Evolutionary conservation across 2,797 vertebrate genomes (phyloP), one percentile per base, ranked within the genome.

Genomic region (Morus bassanus): DNA sequence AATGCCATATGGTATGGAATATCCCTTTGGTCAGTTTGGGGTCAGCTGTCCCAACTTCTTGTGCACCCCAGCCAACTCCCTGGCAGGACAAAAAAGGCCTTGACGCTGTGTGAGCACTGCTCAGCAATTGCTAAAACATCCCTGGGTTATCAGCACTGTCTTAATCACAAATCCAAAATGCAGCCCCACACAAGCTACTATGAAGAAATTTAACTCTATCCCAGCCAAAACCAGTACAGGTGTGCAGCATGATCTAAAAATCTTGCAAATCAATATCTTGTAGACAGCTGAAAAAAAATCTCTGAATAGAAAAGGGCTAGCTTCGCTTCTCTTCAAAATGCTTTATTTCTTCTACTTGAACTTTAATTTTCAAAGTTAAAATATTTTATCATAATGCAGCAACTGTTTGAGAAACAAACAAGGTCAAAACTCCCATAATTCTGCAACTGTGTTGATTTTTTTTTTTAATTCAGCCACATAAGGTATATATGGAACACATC

Each of bases 21-120:
- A 64, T 30, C 28, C 8, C 6, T 76, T 43, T 64, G 24, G 28
- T 53, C 33, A 68, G 13, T 0, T 0, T 89, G 18, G 28, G 6
- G 10, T 72, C 54, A 65, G 18, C 25, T 45, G 19, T 61, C 10
- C 4, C 7, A 25, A 24, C 7, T 46, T 4, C 37, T 72, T 64
- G 7, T 63, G 31, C 10, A 4, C 17, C 28, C 13, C 9, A 59
- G 10, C 39, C 1, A 0, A 21, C 27, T 46, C 0, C 0, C 8
- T 82, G 51, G 12, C 21, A 64, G 48, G 48, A 63, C 37, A 80
- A 65, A 94, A 83, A 41, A 85, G 31, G 27, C 11, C 31, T 87
- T 73, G 15, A 23, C 4, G 7, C 27, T 39, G 13, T 35, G 22
- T 35, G 13, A 88, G 22, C 9, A 13, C 54, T 60, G 9, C 37